These are phyloP conservation scores for Tuta absoluta DNA, from an alignment of 2,888 invertebrate species.

Conservation along the genomic window DNA sequence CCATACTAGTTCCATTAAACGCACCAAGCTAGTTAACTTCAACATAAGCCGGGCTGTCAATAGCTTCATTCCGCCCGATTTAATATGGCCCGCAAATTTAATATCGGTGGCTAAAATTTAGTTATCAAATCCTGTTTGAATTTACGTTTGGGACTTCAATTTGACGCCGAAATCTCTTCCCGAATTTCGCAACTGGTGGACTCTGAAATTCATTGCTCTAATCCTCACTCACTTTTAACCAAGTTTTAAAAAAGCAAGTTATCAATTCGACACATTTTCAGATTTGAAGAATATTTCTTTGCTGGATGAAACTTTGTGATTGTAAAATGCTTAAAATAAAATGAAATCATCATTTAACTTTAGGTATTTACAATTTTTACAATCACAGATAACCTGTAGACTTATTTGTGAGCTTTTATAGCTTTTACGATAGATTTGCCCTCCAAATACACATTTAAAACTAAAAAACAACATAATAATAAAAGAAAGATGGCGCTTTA, in stretches of 20 bases:
- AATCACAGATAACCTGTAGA: too few species aligned
- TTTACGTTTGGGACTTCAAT: constrained; percentile 21
- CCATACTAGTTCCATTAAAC: constrained; percentile 23
- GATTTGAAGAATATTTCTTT: too few species aligned
- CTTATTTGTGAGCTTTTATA: too few species aligned
- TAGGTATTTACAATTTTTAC: too few species aligned
- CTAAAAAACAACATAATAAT: neutral
- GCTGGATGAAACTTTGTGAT: too few species aligned
- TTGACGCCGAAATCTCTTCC: constrained; percentile 20
- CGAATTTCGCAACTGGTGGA: constrained; percentile 17
- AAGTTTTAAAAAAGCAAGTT: too few species aligned
- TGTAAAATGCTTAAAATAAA: too few species aligned
- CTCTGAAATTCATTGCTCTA: neutral
- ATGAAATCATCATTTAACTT: too few species aligned
- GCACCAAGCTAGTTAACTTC: constrained; percentile 35
- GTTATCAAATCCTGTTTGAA: constrained; percentile 20
- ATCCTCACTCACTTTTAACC: too few species aligned
- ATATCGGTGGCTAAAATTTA: constrained; percentile 34
- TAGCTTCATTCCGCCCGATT: constrained; percentile 38
- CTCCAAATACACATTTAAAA: neutral
- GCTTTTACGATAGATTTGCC: too few species aligned
- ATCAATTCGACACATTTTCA: too few species aligned
- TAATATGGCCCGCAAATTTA: constrained; percentile 42
- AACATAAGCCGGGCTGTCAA: constrained; percentile 39
- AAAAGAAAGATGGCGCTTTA: neutral